Base-by-base conservation (phyloP, 2,113 vertebrate genomes). In the Telmatochromis sp. region DNA sequence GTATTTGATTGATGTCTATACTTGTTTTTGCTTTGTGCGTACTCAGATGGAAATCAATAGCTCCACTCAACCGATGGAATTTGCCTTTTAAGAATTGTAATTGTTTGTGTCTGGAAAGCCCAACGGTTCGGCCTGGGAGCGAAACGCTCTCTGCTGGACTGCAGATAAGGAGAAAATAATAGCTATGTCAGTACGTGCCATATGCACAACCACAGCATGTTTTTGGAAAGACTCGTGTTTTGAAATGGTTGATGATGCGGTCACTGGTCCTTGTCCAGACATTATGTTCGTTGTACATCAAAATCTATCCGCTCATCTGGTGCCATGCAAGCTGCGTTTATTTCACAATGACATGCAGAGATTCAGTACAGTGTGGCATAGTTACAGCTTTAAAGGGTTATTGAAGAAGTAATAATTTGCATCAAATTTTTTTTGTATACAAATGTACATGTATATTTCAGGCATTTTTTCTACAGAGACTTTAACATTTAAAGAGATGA, bases 391-490 rank as follows among this genome's bases (percentile, higher is more conserved):
- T 94, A 95, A 93, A 84, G 75, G 78, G 90, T 90, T 86, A 85
- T 89, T 81, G 82, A 92, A 92, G 45, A 90, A 93, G 85, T 87
- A 95, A 95, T 96, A 94, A 96, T 96, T 95, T 95, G 94, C 95
- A 96, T 96, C 93, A 96, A 93, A 96, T 96, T 91, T 95, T 93
- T 86, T 95, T 95, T 95, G 87, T 96, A 95, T 95, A 94, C 90
- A 94, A 89, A 92, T 90, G 90, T 90, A 92, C 85, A 89, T 94
- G 88, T 83, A 94, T 95, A 96, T 95, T 96, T 95, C 92, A 89
- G 92, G 80, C 91, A 88, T 95, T 96, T 96, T 97, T 97, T 96
- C 91, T 96, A 96, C 90, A 95, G 92, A 96, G 91, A 95, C 95
- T 96, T 96, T 95, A 91, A 94, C 94, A 93, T 94, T 94, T 95